Evolutionary conservation across 2,113 vertebrate species (phyloP).

Genomic region (Nymphicus hollandicus): DNA sequence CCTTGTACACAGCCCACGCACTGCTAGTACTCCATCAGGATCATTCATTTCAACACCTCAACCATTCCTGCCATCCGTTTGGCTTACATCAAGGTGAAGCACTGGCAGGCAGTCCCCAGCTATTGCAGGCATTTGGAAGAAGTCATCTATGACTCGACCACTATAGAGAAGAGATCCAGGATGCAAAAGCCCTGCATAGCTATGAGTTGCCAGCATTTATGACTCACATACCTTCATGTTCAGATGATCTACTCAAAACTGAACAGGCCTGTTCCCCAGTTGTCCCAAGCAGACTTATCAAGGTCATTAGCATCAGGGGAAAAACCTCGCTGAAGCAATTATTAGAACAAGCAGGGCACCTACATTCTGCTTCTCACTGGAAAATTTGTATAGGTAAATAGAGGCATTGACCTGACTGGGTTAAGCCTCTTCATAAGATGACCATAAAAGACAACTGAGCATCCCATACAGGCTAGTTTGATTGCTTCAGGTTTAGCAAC

Average conservation of each 20-base stretch:
- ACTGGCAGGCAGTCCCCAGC: not conserved
- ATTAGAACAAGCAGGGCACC: not conserved
- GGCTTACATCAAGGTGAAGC: not conserved
- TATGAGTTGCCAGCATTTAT: not conserved
- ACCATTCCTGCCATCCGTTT: not conserved
- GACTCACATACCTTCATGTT: not conserved
- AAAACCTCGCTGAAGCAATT: not conserved
- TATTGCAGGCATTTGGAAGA: not conserved
- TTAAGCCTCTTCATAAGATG: not conserved
- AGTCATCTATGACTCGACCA: not conserved
- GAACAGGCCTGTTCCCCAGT: not conserved
- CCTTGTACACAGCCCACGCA: not conserved
- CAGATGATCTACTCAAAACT: not conserved
- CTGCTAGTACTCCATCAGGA: not conserved
- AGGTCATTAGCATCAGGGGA: not conserved
- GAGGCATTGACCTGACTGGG: not conserved
- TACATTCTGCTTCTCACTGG: not conserved
- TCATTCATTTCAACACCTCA: not conserved
- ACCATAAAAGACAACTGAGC: not conserved
- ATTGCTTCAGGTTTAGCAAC: not conserved
- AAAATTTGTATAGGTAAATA: not conserved
- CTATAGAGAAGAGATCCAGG: not conserved
- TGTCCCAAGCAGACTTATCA: not conserved
- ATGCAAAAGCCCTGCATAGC: not conserved
- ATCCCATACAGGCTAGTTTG: not conserved